phyloP scores from a whole-genome alignment of 1,140 invertebrate genomes.

The Camponotus floridanus region DNA sequence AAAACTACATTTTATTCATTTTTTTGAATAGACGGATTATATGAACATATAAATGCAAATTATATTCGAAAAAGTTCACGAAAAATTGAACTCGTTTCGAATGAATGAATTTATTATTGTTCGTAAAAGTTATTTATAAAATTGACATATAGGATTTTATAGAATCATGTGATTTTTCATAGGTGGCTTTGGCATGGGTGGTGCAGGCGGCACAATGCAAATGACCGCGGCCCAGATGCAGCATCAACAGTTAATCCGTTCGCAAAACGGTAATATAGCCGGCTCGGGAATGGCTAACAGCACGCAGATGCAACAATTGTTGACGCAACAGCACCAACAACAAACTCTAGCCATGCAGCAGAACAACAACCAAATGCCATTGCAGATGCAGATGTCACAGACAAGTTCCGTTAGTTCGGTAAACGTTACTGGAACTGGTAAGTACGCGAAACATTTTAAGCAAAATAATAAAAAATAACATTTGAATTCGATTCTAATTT shows the following conservation, averaged over 20 bases:
- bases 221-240: slow-evolving; percentile 86
- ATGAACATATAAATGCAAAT: not conserved
- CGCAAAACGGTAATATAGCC: slow-evolving; percentile 83
- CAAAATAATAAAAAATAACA: not conserved
- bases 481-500: not conserved
- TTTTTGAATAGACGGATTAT: not conserved
- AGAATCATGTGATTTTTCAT: slow-evolving; percentile 52
- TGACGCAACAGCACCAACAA: slow-evolving; percentile 88
- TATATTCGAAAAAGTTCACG: slow-evolving; percentile 9
- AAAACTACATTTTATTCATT: not conserved
- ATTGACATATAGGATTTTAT: slow-evolving; percentile 31
- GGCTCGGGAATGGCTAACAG: slow-evolving; percentile 81
- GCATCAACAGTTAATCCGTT: slow-evolving; percentile 85
- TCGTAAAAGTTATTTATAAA: slow-evolving; percentile 29
- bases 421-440: slow-evolving; percentile 81
- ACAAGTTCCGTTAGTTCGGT: slow-evolving; percentile 84
- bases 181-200: slow-evolving; percentile 84
- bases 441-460: not conserved
- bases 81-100: not conserved
- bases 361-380: slow-evolving; percentile 85
- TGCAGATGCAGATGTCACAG: slow-evolving; percentile 87
- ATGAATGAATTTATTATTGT: not conserved
- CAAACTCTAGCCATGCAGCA: slow-evolving; percentile 89
- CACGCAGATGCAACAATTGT: slow-evolving; percentile 86
- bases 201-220: slow-evolving; percentile 85